phyloP scores from a whole-genome alignment of 1,140 invertebrate species.

The Lysiphlebus fabarum region DNA sequence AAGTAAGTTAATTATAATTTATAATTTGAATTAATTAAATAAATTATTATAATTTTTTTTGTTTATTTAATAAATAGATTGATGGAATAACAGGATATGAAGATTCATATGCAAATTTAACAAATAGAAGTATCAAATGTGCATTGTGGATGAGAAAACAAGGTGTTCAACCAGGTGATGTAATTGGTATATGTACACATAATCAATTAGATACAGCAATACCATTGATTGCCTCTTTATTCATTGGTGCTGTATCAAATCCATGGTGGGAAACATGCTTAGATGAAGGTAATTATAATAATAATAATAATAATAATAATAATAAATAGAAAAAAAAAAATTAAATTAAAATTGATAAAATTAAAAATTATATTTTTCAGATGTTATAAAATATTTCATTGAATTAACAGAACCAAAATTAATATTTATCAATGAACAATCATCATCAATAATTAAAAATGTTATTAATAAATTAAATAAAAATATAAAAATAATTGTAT shows the following conservation, averaged over 20 bases:
- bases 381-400: slow-evolving; percentile 30
- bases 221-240: slow-evolving; percentile 49
- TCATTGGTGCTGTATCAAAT: slow-evolving; percentile 43
- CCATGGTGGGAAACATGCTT: slow-evolving; percentile 25
- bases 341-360: neutral
- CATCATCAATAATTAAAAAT: slow-evolving; percentile 25
- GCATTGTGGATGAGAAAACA: slow-evolving; percentile 47
- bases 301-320: neutral
- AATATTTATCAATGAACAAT: slow-evolving; percentile 34
- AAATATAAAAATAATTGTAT: slow-evolving; percentile 32
- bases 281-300: slow-evolving; percentile 9
- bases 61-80: slow-evolving; percentile 33
- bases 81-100: slow-evolving; percentile 50
- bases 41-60: neutral
- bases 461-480: slow-evolving; percentile 25
- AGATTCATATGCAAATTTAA: slow-evolving; percentile 48
- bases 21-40: too few species aligned
- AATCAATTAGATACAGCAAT: slow-evolving; percentile 51
- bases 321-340: slow-evolving; percentile 33
- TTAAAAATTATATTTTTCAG: slow-evolving; percentile 13
- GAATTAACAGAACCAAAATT: slow-evolving; percentile 39
- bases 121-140: slow-evolving; percentile 44
- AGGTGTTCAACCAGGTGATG: slow-evolving; percentile 46
- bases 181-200: slow-evolving; percentile 45
- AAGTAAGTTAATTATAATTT: slow-evolving; percentile 12